phyloP scores from a whole-genome alignment of 2,113 vertebrate genomes.

The Acanthochromis polyacanthus region DNA sequence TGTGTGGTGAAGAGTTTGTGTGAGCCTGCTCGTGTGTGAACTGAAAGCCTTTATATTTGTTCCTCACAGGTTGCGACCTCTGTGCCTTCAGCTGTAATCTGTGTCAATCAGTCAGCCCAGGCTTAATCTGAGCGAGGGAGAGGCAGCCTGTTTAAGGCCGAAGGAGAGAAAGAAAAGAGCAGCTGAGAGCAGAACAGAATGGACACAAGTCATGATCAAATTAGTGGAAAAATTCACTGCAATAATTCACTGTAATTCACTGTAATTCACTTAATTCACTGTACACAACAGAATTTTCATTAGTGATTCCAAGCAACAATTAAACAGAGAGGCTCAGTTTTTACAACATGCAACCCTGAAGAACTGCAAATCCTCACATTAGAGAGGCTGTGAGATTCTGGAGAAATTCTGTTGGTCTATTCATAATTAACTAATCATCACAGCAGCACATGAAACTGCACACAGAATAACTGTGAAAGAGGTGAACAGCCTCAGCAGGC shows the following conservation, averaged over 20 bases:
- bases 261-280: no score
- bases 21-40: constrained; percentile 27
- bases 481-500: not conserved
- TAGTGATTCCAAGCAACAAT: not conserved
- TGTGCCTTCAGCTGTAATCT: constrained; percentile 73
- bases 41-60: constrained; percentile 52
- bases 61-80: constrained; percentile 69
- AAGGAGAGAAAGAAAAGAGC: constrained; percentile 34
- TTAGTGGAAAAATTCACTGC: not conserved
- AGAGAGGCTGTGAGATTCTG: not conserved
- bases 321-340: not conserved
- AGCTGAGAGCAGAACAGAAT: not conserved
- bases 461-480: not conserved
- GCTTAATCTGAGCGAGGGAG: constrained; percentile 71
- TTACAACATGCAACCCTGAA: not conserved
- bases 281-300: not conserved
- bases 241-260: no score
- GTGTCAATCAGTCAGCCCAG: constrained; percentile 76
- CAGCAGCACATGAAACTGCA: not conserved
- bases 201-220: constrained; percentile 12
- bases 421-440: not conserved
- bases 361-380: not conserved
- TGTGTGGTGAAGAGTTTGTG: not conserved
- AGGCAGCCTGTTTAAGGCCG: constrained; percentile 50
- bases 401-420: not conserved